Evolutionary conservation across 2,113 vertebrate genomes (phyloP).

Genomic region (Lycaon pictus): DNA sequence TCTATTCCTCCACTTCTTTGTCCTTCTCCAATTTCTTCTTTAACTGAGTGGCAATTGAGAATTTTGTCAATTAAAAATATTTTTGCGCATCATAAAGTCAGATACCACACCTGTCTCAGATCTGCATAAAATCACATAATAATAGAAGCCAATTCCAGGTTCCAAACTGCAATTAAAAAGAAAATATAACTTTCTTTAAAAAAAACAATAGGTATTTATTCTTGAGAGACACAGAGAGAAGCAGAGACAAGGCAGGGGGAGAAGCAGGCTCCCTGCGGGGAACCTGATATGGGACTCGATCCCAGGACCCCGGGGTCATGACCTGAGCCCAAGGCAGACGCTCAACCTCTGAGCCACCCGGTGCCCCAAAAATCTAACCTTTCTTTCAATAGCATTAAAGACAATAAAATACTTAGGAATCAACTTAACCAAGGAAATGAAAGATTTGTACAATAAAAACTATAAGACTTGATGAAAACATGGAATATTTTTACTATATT

Average conservation of each 20-base stretch:
- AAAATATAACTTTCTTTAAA: neutral
- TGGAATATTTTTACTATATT: neutral
- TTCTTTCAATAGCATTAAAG: neutral
- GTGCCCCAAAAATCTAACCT: neutral
- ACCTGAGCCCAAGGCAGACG: no score
- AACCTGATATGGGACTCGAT: no score
- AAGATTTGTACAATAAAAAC: neutral
- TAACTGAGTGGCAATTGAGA: neutral
- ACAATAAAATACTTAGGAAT: neutral
- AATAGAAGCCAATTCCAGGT: neutral
- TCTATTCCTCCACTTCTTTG: neutral
- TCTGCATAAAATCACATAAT: neutral
- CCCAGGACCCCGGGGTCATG: no score
- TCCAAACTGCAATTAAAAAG: neutral
- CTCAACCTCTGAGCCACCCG: no score
- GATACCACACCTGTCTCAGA: neutral
- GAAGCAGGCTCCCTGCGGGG: no score
- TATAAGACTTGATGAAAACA: neutral
- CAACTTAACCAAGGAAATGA: neutral
- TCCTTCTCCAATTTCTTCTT: neutral
- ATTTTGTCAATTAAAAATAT: neutral
- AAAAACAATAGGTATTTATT: no score
- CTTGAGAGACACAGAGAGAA: no score
- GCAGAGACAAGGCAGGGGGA: no score
- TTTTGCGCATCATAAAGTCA: neutral